These are phyloP conservation scores for Eciton burchellii DNA, from an alignment of 1,140 invertebrate species.

Conservation along the genomic window DNA sequence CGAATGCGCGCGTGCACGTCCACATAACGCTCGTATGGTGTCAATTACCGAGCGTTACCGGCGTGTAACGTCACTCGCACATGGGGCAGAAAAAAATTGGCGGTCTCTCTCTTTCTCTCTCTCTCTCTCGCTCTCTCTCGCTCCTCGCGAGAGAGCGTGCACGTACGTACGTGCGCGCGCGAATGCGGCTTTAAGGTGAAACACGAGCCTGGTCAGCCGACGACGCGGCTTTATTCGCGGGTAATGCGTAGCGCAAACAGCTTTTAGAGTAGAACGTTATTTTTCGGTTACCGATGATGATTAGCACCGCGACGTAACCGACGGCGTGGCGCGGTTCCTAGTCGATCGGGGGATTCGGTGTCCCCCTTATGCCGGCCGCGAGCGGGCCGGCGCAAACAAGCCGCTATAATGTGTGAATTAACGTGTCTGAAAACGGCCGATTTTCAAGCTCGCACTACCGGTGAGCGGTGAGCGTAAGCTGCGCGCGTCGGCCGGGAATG, in stretches of 20 bases:
- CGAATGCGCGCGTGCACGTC: constrained; percentile 13
- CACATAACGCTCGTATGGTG: constrained; percentile 75
- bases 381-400: constrained; percentile 54
- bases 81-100: constrained; percentile 58
- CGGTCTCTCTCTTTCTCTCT: constrained; percentile 30
- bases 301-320: constrained; percentile 79
- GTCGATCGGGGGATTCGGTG: constrained; percentile 65
- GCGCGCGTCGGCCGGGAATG: neutral
- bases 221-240: constrained; percentile 72
- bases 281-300: constrained; percentile 83
- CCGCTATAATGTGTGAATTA: constrained; percentile 81
- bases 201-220: constrained; percentile 44
- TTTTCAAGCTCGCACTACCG: constrained; percentile 49
- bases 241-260: constrained; percentile 81
- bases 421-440: constrained; percentile 76
- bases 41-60: constrained; percentile 82
- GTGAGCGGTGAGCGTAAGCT: neutral
- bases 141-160: neutral
- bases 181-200: constrained; percentile 52
- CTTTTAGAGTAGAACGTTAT: constrained; percentile 80
- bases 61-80: constrained; percentile 61
- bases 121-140: too few species aligned
- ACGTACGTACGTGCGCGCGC: constrained; percentile 30
- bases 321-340: constrained; percentile 54
- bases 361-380: constrained; percentile 45